A percentile compares a stretch with the other conserved stretches of the same genome.
These are phyloP conservation scores for Phrynosoma platyrhinos DNA, from an alignment of 2,113 vertebrate species.

Conservation along the genomic window DNA sequence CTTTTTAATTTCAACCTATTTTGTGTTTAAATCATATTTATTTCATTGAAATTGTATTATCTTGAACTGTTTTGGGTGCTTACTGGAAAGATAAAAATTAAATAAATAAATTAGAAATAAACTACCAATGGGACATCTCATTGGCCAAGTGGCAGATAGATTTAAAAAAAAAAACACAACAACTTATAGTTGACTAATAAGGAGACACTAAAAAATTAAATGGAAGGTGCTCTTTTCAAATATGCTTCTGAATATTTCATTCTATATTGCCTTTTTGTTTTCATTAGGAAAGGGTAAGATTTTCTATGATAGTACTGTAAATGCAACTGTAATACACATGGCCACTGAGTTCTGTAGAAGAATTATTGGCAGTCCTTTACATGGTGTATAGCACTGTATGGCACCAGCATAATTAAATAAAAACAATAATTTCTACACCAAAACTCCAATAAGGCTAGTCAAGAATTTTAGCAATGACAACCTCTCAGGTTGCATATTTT, in stretches of 20 bases:
- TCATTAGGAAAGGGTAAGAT: neutral
- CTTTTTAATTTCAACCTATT: no score
- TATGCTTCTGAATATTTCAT: neutral
- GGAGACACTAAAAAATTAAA: no score
- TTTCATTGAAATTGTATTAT: no score
- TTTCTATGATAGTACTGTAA: conserved; percentile 18
- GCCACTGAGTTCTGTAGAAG: conserved; percentile 25
- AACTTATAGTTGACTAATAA: no score
- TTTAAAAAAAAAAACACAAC: no score
- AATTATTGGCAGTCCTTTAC: conserved; percentile 38
- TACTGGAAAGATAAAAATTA: no score
- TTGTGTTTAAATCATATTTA: no score
- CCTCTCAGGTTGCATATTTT: conserved; percentile 55
- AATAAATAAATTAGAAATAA: no score
- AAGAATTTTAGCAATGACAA: conserved; percentile 59
- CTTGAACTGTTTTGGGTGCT: no score
- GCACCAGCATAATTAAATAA: conserved; percentile 56
- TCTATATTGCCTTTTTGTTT: neutral
- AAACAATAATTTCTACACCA: conserved; percentile 54
- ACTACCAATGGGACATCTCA: no score
- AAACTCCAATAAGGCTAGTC: conserved; percentile 43
- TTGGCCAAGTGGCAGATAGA: no score
- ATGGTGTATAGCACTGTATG: neutral
- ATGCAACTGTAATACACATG: conserved; percentile 9
- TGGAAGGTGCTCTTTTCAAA: fast-evolving